Base-by-base conservation (phyloP, 2,888 invertebrate species). In the Brachyptera putata region DNA sequence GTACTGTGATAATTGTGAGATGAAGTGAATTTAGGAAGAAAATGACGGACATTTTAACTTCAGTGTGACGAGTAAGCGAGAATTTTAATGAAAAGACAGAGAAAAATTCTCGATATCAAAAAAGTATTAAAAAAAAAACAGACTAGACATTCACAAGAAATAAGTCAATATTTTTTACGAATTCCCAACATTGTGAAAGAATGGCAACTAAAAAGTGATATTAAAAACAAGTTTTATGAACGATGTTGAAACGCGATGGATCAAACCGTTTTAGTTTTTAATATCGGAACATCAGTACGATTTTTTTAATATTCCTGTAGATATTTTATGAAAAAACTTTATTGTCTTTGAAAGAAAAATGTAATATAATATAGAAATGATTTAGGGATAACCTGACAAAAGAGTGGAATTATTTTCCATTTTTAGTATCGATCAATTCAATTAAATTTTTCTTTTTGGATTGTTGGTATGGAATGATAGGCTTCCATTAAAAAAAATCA, bases 1-100 rank as follows among this genome's bases (percentile, higher is more conserved):
- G 66, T 61, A 55, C 64, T 62, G 62, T 64, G 64, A 64, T 63
- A 63, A 18, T 36, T 34, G 13, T 53, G 53, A 53, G 21, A 36
- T 22, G 18, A 34, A 34, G 36, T 53, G 53, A n/a, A 14, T 53
- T 36, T 18, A 34, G 4, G 16, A 13, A 21, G 13, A 43, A 34
- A 53, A 34, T 18, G 53, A 36, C 18, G 34, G 30, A 36, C 16
- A 22, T 34, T 53, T 16, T 34, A n/a, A 25, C 18, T 43, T 16
- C 1, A 11, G 9, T n/a, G 13, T 13, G 3, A 26, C 13, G 49
- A 13, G 49, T 14, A 16, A 4, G 49, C 11, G 25, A 13, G 25
- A 11, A 11, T 16, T 18, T 43, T 21, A 13, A 48, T 24, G 25
- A 22, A 24, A n/a, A 11, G 25, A 37, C 39, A 37, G 39, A 16